Conservation (phyloP, 2,113 vertebrate genomes). For the Phalacrocorax brasilianus region DNA sequence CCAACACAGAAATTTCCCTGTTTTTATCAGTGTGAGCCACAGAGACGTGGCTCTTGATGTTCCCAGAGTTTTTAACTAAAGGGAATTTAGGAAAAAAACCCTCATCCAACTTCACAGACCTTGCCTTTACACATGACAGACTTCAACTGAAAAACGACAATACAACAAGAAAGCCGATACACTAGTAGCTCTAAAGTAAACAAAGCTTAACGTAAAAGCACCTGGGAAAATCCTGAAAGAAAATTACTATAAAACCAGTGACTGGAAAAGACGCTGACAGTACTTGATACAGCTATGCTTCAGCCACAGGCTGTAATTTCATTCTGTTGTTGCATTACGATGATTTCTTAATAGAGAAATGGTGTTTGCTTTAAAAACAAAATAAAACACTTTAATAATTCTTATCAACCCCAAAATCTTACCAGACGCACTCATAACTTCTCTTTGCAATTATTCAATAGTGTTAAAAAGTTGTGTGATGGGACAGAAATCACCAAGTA, state of each 20-base stretch:
- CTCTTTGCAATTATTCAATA: not conserved
- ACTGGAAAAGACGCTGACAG: not conserved
- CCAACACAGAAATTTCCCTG: not conserved
- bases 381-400: not conserved
- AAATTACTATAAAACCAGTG: not conserved
- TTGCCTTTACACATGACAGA: not conserved
- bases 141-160: not conserved
- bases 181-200: not conserved
- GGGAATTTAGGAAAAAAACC: not conserved
- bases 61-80: not conserved
- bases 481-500: not conserved
- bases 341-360: not conserved
- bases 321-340: not conserved
- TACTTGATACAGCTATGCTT: not conserved
- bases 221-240: not conserved
- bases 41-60: not conserved
- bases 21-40: conserved; percentile 11
- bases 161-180: not conserved
- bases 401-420: not conserved
- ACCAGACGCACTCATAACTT: not conserved
- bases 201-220: not conserved
- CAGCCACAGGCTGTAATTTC: not conserved
- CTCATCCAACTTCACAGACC: not conserved
- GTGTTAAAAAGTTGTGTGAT: not conserved
- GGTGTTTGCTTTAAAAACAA: not conserved